phyloP scores from a whole-genome alignment of 2,888 invertebrate genomes.

The Ethmia dodecea region DNA sequence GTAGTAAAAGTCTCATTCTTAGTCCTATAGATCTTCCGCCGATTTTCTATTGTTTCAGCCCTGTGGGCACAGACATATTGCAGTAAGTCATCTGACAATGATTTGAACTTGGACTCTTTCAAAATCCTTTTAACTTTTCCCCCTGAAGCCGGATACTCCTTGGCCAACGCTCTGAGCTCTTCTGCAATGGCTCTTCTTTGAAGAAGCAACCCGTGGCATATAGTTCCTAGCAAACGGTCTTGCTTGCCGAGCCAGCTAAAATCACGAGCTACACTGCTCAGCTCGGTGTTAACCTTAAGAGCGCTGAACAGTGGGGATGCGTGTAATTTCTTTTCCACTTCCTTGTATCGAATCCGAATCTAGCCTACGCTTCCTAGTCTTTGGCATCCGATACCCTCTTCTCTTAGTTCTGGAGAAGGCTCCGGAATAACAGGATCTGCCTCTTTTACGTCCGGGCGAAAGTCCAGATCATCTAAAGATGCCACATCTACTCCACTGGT shows the following conservation, averaged over 20 bases:
- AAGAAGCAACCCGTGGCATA: conserved; percentile 15
- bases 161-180: background rate
- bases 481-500: background rate
- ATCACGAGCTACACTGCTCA: conserved; percentile 1
- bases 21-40: no score
- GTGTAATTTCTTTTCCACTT: conserved; percentile 14
- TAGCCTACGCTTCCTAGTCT: conserved; percentile 8
- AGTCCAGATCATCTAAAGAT: background rate
- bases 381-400: conserved; percentile 11
- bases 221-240: conserved; percentile 4
- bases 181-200: conserved; percentile 11
- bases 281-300: background rate
- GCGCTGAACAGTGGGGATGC: conserved; percentile 3
- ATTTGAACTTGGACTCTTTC: no score
- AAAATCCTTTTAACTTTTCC: no score
- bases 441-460: conserved; percentile 1
- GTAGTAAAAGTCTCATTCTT: no score
- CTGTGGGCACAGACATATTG: no score
- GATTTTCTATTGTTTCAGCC: no score
- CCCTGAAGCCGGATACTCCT: background rate
- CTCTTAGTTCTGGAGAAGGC: conserved; percentile 2
- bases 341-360: conserved; percentile 13
- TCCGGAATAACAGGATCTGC: conserved; percentile 1
- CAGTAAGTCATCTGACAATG: no score
- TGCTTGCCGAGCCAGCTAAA: background rate